Evolutionary conservation across 2,113 vertebrate genomes (phyloP), one percentile per base, ranked within the genome.

Genomic region (Phaethornis superciliosus): DNA sequence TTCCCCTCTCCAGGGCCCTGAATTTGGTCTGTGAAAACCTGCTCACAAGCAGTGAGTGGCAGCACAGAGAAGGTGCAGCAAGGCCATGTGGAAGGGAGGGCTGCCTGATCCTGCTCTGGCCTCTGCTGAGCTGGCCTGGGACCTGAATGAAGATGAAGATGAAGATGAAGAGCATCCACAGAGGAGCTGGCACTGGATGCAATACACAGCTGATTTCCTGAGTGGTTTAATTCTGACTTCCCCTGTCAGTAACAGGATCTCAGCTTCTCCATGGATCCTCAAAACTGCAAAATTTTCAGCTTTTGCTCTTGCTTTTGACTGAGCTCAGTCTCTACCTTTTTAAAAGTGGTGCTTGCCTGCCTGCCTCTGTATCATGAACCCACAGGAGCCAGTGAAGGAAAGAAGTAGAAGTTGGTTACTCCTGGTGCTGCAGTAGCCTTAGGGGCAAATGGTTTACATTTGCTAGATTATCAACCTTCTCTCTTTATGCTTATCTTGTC

Each of bases 31-130:
- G 8, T 63, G 62, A 33, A 63, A 56, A 51, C 32, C 32, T 46
- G 21, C 1, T 0, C 5, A 20, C 1, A 0, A 12, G 11, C 56
- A 55, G 44, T 51, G 19, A 88, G 55, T 23, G 0, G 1, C 69
- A 52, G 55, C 32, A 55, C 70, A 35, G 32, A 83, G 70, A 58
- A 80, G 51, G 19, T 40, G 24, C 20, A 26, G 24, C 51, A 47
- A 51, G 37, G 54, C 35, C 0, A 0, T 26, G 44, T 11, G 16
- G 49, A 63, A 30, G 13, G 8, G 9, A 46, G 47, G n/a, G n/a
- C 40, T 40, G 33, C 18, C 49, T 37, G 30, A 42, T 77, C 35
- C 88, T 81, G 69, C 63, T 51, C 12, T 65, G 58, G 27, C 47
- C 27, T 52, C 35, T 1, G 2, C 63, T 69, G 56, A 80, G 68